Percentiles rank a stretch among this genome's conserved stretches.
phyloP scores from a whole-genome alignment of 1,140 invertebrate species.

The Plutomurus gul region DNA sequence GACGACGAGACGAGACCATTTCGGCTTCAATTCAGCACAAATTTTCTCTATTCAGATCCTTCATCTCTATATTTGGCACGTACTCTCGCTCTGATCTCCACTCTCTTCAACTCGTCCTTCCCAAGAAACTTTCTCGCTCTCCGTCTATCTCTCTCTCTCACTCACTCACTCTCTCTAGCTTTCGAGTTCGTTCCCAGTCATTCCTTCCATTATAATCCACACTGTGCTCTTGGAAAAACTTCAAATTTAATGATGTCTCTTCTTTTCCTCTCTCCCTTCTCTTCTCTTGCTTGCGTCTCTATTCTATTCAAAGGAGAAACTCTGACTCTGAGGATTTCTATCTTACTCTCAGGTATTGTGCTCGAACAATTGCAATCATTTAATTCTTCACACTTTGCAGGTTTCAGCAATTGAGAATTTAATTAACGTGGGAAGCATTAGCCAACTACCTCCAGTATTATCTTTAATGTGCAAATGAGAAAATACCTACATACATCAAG shows the following conservation, averaged over 20 bases:
- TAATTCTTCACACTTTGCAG: conserved; percentile 27
- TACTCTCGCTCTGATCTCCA: background rate
- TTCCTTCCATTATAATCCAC: background rate
- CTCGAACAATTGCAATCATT: conserved; percentile 10
- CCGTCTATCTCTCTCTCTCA: background rate
- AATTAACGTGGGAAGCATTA: conserved; percentile 8
- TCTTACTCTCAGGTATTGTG: no score
- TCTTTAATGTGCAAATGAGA: no score
- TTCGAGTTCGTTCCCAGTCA: background rate
- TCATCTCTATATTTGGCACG: conserved; percentile 19
- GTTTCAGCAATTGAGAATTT: conserved; percentile 9
- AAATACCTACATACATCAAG: no score
- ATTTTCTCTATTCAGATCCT: conserved; percentile 27
- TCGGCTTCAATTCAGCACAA: conserved; percentile 8
- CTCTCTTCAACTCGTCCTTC: background rate
- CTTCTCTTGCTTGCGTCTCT: background rate
- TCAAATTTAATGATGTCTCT: conserved; percentile 2
- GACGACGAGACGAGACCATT: background rate
- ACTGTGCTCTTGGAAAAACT: background rate
- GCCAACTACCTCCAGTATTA: no score
- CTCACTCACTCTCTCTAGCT: background rate
- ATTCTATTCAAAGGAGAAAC: background rate
- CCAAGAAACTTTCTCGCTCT: conserved; percentile 15
- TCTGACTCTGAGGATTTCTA: background rate
- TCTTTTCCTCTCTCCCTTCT: background rate